Percentiles rank a stretch among this genome's conserved stretches.
phyloP scores from a whole-genome alignment of 2,113 vertebrate species.

The Ptyas mucosa region DNA sequence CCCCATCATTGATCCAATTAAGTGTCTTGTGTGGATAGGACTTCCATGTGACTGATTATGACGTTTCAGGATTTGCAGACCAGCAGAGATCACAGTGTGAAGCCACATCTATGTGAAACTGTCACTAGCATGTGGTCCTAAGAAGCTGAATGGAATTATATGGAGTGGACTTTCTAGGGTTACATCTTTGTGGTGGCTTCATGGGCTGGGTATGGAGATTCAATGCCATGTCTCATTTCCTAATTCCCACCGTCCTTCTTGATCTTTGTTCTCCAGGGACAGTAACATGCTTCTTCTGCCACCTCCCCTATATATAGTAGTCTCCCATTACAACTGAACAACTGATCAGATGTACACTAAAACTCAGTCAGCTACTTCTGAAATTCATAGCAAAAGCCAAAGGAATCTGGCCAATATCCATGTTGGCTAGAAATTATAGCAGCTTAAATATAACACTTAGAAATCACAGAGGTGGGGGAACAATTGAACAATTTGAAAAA shows the following conservation, averaged over 20 bases:
- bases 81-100: background rate
- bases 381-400: background rate
- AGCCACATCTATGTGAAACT: background rate
- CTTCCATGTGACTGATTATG: background rate
- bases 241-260: background rate
- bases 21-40: background rate
- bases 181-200: background rate
- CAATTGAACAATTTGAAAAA: background rate
- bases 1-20: background rate
- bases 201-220: background rate
- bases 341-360: background rate
- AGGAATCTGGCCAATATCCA: background rate
- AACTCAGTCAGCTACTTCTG: background rate
- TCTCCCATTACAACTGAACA: background rate
- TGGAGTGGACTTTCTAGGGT: background rate
- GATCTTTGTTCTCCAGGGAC: background rate
- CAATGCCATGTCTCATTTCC: background rate
- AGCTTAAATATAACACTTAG: background rate
- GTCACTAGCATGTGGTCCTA: background rate
- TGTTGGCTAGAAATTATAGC: background rate
- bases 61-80: background rate
- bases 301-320: background rate
- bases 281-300: background rate
- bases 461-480: background rate
- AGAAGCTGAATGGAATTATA: background rate